Base-by-base conservation (phyloP, 2,888 invertebrate genomes). In the Pemphredon lugubris region DNA sequence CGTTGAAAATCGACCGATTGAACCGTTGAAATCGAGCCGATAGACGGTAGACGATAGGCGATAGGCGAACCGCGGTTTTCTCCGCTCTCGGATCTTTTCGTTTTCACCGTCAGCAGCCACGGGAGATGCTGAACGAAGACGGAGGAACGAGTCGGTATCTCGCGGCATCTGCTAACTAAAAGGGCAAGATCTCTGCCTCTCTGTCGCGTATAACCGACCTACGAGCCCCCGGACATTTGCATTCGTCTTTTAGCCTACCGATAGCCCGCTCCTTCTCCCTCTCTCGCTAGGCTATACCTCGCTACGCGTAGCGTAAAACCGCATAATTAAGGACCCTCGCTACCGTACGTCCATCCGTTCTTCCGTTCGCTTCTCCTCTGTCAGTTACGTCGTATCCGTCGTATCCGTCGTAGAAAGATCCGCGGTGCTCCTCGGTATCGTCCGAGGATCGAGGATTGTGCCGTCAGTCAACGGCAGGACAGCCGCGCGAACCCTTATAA, bases 81-180 rank as follows among this genome's bases (percentile, higher is more conserved):
- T 37, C 50, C 5, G 13, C 44, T 48, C 50, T 6, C 11, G 44
- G 60, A 34, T 59, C 61, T 47, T 61, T 55, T 57, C 48, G 48
- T 76, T 73, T 70, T 70, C 66, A 13, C 21, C 21, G 61, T 57
- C 34, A 50, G 23, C 23, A 20, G n/a, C 13, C n/a, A 61, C 48
- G 63, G n/a, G n/a, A n/a, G n/a, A 69, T 53, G 50, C 39, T 11
- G 55, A 65, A 42, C 58, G 26, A 42, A 67, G 64, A 61, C 26
- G 7, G 44, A 30, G 47, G 66, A 63, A 61, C 63, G 73, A 65
- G 61, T 34, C 48, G 76, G 69, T 86, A 86, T 86, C 86, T 83
- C 75, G 88, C 88, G 88, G 88, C 87, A 88, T 88, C 88, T 87
- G 83, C 82, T 84, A 83, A 84, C 86, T 86, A 87, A 87, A 88